Base-by-base conservation (phyloP, 1,140 invertebrate species). In the Phenacoccus solenopsis region DNA sequence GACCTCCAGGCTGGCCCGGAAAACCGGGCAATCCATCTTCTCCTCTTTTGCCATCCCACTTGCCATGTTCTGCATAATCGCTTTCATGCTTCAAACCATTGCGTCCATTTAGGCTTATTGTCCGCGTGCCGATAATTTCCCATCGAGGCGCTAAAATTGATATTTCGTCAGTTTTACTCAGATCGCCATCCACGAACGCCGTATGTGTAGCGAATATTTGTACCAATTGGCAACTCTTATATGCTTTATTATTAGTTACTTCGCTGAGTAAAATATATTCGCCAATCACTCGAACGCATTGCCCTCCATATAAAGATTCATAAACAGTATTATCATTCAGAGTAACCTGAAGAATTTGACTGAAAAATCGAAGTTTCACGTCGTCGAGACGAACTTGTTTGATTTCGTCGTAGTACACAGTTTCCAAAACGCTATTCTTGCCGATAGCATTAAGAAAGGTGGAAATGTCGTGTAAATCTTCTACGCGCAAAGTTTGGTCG, bases 91-190 rank as follows among this genome's bases (percentile, higher is more conserved):
- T 5, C 30, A 7, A 5, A 7, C 30, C 30, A 32, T 5, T 5
- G 5, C 13, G 5, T 7, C 30, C 38, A 21, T 32, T 64, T 28
- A 68, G 20, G n/a, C 67, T 49, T 1, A 70, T 70, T 13, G 13
- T 35, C 9, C 10, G 5, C 1, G 1, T 28, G 24, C 61, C 64
- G 20, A 30, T n/a, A 28, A 70, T 49, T 10, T 70, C 68, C 71
- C 71, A 70, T 13, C 27, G 20, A 24, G 71, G 71, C 2, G 71
- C 30, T 3, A 70, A 57, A 1, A 70, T 49, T 5, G 68, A 59
- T 12, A 70, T 27, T 10, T 28, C 59, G 9, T 27, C 69, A 9
- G 5, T 22, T 57, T 12, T 5, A 1, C 20, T 27, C 24, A 70
- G 5, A 30, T 61, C 28, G 7, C 5, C 25, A 27, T 70, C 69